These are phyloP conservation scores for Dioctria linearis DNA, from an alignment of 2,888 invertebrate genomes.

Conservation along the genomic window DNA sequence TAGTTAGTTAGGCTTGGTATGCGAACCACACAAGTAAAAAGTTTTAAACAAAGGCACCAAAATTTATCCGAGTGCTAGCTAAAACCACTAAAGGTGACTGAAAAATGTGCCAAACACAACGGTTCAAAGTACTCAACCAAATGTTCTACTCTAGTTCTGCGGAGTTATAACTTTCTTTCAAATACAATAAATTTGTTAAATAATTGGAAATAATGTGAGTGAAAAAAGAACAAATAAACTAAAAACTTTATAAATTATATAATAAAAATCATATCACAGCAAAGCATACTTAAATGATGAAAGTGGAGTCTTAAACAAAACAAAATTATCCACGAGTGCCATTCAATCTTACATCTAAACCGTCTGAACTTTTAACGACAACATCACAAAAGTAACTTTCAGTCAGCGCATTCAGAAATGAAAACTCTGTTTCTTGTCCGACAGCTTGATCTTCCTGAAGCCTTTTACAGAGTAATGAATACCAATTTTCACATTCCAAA, in stretches of 20 bases:
- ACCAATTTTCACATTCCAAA: constrained; percentile 77
- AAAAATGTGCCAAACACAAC: no score
- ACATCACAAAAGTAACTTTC: constrained; percentile 78
- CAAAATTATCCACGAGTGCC: background rate
- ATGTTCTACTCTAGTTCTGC: no score
- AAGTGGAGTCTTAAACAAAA: background rate
- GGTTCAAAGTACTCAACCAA: no score
- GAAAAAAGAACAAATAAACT: background rate
- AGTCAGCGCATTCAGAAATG: constrained; percentile 77
- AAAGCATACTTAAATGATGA: no score
- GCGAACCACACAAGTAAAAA: no score
- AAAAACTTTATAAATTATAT: constrained; percentile 41
- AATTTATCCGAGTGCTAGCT: no score
- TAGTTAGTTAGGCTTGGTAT: no score
- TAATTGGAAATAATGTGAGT: no score
- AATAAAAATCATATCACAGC: constrained; percentile 7
- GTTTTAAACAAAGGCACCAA: no score
- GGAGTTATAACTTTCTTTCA: no score
- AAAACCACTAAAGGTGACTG: no score
- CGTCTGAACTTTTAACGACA: constrained; percentile 66
- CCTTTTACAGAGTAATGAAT: constrained; percentile 76
- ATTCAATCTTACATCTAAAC: constrained; percentile 62
- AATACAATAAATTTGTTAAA: no score
- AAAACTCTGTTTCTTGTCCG: constrained; percentile 74
- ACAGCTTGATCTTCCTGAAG: constrained; percentile 72